phyloP scores from a whole-genome alignment of 2,797 vertebrate species.

The Enoplosus armatus region DNA sequence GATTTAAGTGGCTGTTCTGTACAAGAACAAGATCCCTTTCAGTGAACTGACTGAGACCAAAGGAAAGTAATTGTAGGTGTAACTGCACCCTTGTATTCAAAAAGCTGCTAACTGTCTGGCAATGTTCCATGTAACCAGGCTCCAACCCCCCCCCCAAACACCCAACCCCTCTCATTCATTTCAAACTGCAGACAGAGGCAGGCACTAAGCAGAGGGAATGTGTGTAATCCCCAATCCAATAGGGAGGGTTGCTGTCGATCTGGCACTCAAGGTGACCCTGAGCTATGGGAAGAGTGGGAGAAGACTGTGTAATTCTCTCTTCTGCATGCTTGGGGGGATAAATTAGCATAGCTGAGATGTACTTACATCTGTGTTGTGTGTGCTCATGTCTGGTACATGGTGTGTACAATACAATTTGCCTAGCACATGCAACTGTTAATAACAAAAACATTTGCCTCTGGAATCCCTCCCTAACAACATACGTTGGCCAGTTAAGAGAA shows the following conservation, averaged over 20 bases:
- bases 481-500: neutral
- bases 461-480: slow-evolving; percentile 14
- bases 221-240: slow-evolving; percentile 78
- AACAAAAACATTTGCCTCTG: slow-evolving; percentile 18
- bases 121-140: slow-evolving; percentile 43
- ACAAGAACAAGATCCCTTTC: slow-evolving; percentile 17
- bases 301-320: slow-evolving; percentile 68
- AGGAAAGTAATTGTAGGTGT: slow-evolving; percentile 20
- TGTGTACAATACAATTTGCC: slow-evolving; percentile 37
- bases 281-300: slow-evolving; percentile 63
- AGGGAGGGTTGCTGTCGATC: slow-evolving; percentile 65
- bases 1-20: neutral
- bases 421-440: slow-evolving; percentile 35
- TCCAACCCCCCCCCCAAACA: slow-evolving; percentile 14
- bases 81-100: slow-evolving; percentile 31
- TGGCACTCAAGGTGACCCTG: slow-evolving; percentile 77
- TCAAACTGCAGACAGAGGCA: slow-evolving; percentile 55
- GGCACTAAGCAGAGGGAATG: slow-evolving; percentile 56
- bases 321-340: slow-evolving; percentile 56
- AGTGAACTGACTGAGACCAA: slow-evolving; percentile 28
- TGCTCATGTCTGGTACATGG: slow-evolving; percentile 37
- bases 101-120: slow-evolving; percentile 46
- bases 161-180: slow-evolving; percentile 43
- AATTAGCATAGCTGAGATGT: slow-evolving; percentile 64
- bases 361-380: slow-evolving; percentile 35